Evolutionary conservation across 1,140 invertebrate species (phyloP).

Genomic region (Pachypeltis micranthus): DNA sequence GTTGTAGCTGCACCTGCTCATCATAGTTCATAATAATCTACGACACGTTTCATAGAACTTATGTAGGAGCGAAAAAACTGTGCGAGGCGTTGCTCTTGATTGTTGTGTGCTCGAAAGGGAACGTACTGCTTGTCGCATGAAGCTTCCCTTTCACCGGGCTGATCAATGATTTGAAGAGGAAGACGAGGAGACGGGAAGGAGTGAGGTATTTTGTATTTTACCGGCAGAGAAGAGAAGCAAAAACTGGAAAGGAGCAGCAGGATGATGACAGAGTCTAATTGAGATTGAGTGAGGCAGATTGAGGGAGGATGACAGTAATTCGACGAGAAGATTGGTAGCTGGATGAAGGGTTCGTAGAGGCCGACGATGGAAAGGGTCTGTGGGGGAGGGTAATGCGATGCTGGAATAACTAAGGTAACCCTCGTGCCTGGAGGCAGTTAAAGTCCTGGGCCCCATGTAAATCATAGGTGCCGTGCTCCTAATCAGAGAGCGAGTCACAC

Average conservation of each 20-base stretch:
- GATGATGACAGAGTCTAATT: background rate
- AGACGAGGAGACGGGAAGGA: too few relatives aligned
- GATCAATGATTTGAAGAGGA: too few relatives aligned
- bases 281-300: background rate
- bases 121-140: too few relatives aligned
- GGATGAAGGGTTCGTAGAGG: background rate
- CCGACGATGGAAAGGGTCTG: background rate
- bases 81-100: too few relatives aligned
- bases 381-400: background rate
- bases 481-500: background rate
- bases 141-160: too few relatives aligned
- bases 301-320: background rate
- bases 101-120: too few relatives aligned
- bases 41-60: too few relatives aligned
- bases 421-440: background rate
- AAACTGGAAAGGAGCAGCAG: background rate
- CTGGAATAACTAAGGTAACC: background rate
- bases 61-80: too few relatives aligned
- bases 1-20: too few relatives aligned
- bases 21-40: too few relatives aligned
- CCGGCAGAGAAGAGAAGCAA: too few relatives aligned
- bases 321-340: background rate
- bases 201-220: too few relatives aligned
- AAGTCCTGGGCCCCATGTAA: background rate
- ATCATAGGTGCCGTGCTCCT: background rate